Percentiles rank a stretch among this genome's conserved stretches.
These are phyloP conservation scores for Andrena haemorrhoa DNA, from an alignment of 2,888 invertebrate species.

Conservation along the genomic window DNA sequence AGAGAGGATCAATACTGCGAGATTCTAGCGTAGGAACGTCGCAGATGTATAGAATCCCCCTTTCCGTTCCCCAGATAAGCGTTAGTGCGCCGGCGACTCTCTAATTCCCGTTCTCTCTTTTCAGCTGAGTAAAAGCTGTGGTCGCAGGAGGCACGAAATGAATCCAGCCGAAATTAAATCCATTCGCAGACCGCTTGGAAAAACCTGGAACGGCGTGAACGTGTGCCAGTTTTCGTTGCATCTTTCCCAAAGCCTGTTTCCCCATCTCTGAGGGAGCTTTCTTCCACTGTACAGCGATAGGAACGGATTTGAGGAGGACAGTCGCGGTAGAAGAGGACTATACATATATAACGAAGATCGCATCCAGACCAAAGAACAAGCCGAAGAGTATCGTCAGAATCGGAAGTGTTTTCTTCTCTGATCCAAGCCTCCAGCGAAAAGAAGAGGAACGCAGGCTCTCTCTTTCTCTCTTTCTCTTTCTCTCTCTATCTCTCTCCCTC, in stretches of 20 bases:
- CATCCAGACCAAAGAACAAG: constrained; percentile 51
- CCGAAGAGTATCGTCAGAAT: constrained; percentile 36
- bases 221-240: constrained; percentile 48
- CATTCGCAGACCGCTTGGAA: constrained; percentile 58
- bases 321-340: not conserved
- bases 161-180: constrained; percentile 72
- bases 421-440: not conserved
- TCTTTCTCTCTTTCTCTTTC: not conserved
- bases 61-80: not conserved
- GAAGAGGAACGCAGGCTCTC: not conserved
- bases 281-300: constrained; percentile 30
- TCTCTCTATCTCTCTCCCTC: not conserved
- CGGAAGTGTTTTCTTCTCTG: constrained; percentile 18
- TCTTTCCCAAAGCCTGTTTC: constrained; percentile 34
- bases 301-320: not conserved
- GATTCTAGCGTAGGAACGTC: not conserved
- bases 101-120: constrained; percentile 21
- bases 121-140: constrained; percentile 69
- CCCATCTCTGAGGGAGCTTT: constrained; percentile 45
- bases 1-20: constrained; percentile 7
- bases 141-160: constrained; percentile 78
- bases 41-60: not conserved
- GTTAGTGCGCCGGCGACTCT: not conserved
- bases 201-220: constrained; percentile 57
- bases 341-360: not conserved